Evolutionary conservation across 2,888 invertebrate genomes (phyloP), one percentile per base, ranked within the genome.

Genomic region (Perithous albicinctus): DNA sequence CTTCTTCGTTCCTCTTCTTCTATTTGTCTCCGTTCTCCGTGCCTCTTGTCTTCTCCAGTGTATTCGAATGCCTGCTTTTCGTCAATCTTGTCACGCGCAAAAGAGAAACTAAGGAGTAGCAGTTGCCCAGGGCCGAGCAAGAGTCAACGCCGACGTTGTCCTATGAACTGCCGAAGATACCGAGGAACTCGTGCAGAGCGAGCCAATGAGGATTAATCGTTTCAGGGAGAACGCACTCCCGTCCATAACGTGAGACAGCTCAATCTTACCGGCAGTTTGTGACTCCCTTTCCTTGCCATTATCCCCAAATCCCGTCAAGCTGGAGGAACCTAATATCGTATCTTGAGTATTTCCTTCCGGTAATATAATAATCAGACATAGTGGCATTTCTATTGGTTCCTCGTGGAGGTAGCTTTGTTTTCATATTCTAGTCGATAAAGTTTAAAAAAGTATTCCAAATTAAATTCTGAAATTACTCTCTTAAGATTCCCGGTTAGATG

Each of bases 141-240:
- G 61, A 5, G 12, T 12, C 29, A 15, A 32, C 12, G 72, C 23
- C 73, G 20, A 26, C 38, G 46, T 29, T 29, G 12, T 46, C 41
- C 12, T 20, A 35, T 10, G 46, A 73, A 48, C 18, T 23, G 15
- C 61, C 48, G 15, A 72, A 26, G 35, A 43, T 29, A 29, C 32
- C 29, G 29, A 32, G 32, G 18, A 26, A 41, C 3, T 76, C 67
- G 76, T 76, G 59, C 41, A 46, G 32, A 46, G 79, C 72, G 64
- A 69, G 20, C 43, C 82, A 84, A 85, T 84, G 83, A 85, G 86
- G 63, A 86, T 86, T 85, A 86, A 86, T 86, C 84, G 82, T 51
- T 66, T 64, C 73, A 48, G 29, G 64, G 83, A 63, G 18, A 43
- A 1, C 29, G 18, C 29, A 15, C 29, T 26, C 1, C 12, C 29